Conservation (phyloP, 1,140 invertebrate genomes). For the Laupala kohalensis region DNA sequence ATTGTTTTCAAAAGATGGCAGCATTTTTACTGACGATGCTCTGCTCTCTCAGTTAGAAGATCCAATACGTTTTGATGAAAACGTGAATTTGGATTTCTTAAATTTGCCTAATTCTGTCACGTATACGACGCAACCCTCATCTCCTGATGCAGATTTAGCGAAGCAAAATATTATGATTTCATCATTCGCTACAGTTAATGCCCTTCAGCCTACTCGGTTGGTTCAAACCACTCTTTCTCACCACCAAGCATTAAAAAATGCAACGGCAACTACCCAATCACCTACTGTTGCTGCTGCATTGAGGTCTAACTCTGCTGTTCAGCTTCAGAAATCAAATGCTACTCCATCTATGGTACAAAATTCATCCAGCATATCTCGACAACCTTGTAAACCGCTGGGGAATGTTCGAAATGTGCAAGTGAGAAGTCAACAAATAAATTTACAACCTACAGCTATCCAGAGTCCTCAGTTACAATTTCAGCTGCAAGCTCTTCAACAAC, state of each 20-base stretch:
- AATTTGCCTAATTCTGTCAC: conserved; percentile 18
- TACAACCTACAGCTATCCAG: conserved; percentile 2
- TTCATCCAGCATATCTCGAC: background rate
- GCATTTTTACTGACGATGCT: conserved; percentile 24
- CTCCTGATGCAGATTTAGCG: background rate
- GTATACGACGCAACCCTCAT: background rate
- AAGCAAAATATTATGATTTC: background rate
- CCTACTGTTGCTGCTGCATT: background rate
- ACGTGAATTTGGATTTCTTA: conserved; percentile 23
- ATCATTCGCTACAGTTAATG: background rate
- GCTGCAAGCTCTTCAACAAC: background rate
- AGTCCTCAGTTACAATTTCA: background rate
- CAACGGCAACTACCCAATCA: background rate
- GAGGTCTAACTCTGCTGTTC: background rate
- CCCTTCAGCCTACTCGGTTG: background rate
- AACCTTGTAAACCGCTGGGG: background rate
- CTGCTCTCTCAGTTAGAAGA: conserved; percentile 23
- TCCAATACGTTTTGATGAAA: conserved; percentile 23
- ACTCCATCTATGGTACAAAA: background rate
- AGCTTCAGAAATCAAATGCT: background rate
- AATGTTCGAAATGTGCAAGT: background rate
- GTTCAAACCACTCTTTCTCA: background rate
- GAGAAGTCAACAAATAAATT: background rate
- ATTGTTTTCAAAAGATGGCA: conserved; percentile 21
- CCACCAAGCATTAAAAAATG: background rate